Conservation (phyloP, 2,888 invertebrate species). For the Drosophila monieri region DNA sequence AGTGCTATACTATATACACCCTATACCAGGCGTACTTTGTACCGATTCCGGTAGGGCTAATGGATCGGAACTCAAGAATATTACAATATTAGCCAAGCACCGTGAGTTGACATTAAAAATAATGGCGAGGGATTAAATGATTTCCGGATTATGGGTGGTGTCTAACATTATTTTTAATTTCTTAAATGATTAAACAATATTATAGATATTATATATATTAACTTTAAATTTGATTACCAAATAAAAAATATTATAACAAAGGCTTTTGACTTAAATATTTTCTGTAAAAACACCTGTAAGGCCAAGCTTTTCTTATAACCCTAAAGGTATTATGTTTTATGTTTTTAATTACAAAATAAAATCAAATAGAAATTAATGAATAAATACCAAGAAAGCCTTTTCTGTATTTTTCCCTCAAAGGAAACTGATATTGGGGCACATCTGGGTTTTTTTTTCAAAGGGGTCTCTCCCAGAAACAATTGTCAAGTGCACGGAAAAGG, state of each 20-base stretch:
- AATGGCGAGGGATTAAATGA: not conserved
- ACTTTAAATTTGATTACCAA: too few relatives aligned
- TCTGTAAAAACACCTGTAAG: not conserved
- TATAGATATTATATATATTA: too few relatives aligned
- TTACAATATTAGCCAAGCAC: conserved; percentile 9
- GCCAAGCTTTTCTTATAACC: too few relatives aligned
- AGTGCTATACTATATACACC: conserved; percentile 8
- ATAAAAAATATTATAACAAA: too few relatives aligned
- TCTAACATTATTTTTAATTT: not conserved
- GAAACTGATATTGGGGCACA: not conserved
- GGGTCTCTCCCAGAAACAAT: conserved; percentile 15
- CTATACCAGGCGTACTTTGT: conserved; percentile 34
- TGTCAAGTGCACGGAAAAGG: conserved; percentile 27
- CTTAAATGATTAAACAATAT: too few relatives aligned
- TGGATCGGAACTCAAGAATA: conserved; percentile 33
- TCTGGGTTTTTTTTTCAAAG: not conserved
- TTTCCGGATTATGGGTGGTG: not conserved
- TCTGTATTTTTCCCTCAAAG: not conserved
- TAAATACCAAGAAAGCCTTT: not conserved
- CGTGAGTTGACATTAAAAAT: conserved; percentile 5
- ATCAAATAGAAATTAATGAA: not conserved
- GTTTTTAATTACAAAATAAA: too few relatives aligned
- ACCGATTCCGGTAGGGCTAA: conserved; percentile 17
- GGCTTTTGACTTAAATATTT: too few relatives aligned
- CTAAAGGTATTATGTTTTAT: too few relatives aligned